These are phyloP conservation scores for Adineta ricciae DNA, from an alignment of 2,888 invertebrate genomes.

Conservation along the genomic window DNA sequence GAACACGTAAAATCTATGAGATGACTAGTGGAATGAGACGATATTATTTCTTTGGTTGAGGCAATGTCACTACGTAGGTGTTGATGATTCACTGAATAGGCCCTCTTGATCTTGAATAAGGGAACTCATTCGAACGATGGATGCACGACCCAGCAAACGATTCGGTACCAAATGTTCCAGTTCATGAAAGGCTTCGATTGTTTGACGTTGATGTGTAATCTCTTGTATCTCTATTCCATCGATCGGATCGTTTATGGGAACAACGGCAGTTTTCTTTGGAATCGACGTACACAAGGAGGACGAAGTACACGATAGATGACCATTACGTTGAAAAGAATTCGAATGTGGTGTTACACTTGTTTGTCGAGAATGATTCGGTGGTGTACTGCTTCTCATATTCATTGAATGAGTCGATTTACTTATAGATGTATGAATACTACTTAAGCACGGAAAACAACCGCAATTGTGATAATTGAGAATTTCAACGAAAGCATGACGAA, in stretches of 20 bases:
- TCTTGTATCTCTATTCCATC: not conserved
- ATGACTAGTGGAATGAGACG: constrained; percentile 20
- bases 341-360: not conserved
- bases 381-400: not conserved
- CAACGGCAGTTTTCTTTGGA: not conserved
- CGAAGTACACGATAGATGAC: not conserved
- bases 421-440: not conserved
- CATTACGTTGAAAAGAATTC: not conserved
- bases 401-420: not conserved
- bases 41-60: too few relatives aligned
- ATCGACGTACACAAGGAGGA: not conserved
- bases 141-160: not conserved
- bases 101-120: not conserved
- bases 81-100: too few relatives aligned
- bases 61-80: not conserved
- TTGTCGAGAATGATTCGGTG: not conserved
- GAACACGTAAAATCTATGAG: not conserved
- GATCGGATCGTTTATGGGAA: not conserved
- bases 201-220: not conserved
- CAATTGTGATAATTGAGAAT: constrained; percentile 21
- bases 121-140: not conserved
- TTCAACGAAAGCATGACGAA: constrained; percentile 1
- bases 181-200: not conserved
- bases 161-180: not conserved
- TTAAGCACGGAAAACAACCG: not conserved